Evolutionary conservation across 2,888 invertebrate genomes (phyloP).

Genomic region (Papilio elwesi): DNA sequence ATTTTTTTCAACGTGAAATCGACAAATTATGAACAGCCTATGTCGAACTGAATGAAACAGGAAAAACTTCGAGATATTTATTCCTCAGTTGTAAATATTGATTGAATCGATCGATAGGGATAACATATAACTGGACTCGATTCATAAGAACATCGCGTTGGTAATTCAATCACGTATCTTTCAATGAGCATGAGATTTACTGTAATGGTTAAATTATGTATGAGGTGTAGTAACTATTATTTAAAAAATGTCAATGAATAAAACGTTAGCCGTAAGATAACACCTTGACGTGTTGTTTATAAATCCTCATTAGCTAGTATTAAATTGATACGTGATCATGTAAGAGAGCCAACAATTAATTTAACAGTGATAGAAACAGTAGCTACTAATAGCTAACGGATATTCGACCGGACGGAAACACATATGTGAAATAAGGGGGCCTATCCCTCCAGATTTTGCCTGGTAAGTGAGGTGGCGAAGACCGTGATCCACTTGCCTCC

Average conservation of each 20-base stretch:
- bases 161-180: conserved; percentile 28
- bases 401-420: too few relatives aligned
- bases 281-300: not conserved
- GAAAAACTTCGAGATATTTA: not conserved
- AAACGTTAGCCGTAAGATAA: conserved; percentile 10
- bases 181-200: conserved; percentile 33
- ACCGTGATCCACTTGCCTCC: too few relatives aligned
- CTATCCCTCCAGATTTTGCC: too few relatives aligned
- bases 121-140: conserved; percentile 25
- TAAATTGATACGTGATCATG: not conserved
- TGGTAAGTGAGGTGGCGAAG: too few relatives aligned
- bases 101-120: not conserved
- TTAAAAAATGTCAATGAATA: conserved; percentile 26
- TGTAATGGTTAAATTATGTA: conserved; percentile 36
- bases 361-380: not conserved
- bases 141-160: conserved; percentile 22
- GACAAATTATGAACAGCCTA: too few relatives aligned
- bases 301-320: not conserved
- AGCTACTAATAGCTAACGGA: not conserved
- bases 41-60: not conserved
- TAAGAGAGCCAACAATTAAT: not conserved
- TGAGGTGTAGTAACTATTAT: conserved; percentile 25
- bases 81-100: conserved; percentile 16
- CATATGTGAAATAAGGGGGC: too few relatives aligned
- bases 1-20: too few relatives aligned